phyloP scores from a whole-genome alignment of 2,113 vertebrate species.

The Glaucidium brasilianum region DNA sequence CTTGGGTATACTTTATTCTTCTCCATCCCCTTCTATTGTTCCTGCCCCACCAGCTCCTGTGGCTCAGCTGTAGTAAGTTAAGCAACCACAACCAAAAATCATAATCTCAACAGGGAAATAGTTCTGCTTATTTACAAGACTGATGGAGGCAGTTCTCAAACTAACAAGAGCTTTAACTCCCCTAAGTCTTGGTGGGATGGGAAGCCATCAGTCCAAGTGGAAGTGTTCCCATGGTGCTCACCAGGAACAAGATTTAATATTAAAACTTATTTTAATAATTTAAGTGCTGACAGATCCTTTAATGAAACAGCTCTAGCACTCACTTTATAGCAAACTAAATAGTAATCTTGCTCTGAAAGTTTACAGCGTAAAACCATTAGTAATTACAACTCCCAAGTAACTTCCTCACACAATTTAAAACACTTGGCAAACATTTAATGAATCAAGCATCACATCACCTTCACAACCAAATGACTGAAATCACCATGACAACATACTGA shows the following conservation, averaged over 20 bases:
- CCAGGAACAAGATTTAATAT: not conserved
- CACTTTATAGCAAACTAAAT: not conserved
- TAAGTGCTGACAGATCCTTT: not conserved
- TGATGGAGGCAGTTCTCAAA: not conserved
- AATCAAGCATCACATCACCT: not conserved
- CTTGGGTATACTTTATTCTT: not conserved
- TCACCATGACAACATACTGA: not conserved
- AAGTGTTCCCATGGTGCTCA: not conserved
- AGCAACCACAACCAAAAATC: not conserved
- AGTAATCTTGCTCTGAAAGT: not conserved
- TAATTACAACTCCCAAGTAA: not conserved
- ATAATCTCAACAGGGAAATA: not conserved
- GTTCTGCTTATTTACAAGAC: not conserved
- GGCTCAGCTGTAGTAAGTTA: not conserved
- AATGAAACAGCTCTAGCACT: not conserved
- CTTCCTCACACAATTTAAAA: not conserved
- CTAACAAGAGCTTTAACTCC: not conserved
- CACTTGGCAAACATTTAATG: not conserved
- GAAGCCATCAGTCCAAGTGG: not conserved
- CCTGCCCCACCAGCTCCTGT: not conserved
- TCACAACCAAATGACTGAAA: not conserved
- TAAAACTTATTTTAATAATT: not conserved
- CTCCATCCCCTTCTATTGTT: not conserved
- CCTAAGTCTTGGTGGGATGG: not conserved
- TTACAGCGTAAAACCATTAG: not conserved